Base-by-base conservation (phyloP, 2,888 invertebrate genomes). In the Diogma glabrata region DNA sequence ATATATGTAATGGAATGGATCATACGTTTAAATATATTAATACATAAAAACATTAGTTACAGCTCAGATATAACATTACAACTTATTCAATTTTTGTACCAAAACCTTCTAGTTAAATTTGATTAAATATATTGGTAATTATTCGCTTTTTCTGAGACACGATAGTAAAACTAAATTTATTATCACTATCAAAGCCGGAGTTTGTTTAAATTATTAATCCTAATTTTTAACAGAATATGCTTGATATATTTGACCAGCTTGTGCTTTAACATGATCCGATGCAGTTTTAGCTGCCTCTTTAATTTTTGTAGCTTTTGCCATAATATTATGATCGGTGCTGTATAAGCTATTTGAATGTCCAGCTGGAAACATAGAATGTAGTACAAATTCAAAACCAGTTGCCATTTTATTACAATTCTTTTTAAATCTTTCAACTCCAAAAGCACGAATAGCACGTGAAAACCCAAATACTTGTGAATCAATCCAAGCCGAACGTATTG, bases 401-500 rank as follows among this genome's bases (percentile, higher is more conserved):
- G 84, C 81, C 74, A 92, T 88, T 71, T 90, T 86, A 26, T 70
- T 66, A 60, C 87, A 85, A 65, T 94, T 93, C 63, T 87, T 87
- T 64, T 84, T 84, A 70, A 92, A 94, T 55, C 93, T 75, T 54
- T 93, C 92, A 56, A 88, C 73, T 2, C 92, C 94, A 70, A 93
- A 94, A 6, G 87, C 86, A 56, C 91, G 82, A 58, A 95, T 89
- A 6, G 93, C 86, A 51, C 85, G 73, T 28, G 89, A 84, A 66
- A 94, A 87, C 24, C 93, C 94, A 68, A 82, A 84, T 47, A 94
- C 81, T 62, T 86, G 84, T 2, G 93, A 93, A 63, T 87, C 87
- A 54, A 95, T 84, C 84, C 91, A 92, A 1, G 92, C 93, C 2
- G 85, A 82, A 51, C 93, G 77, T 23, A 79, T 72, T 19, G 89